Evolutionary conservation across 2,888 invertebrate species (phyloP).

Genomic region (Cyaniris semiargus): DNA sequence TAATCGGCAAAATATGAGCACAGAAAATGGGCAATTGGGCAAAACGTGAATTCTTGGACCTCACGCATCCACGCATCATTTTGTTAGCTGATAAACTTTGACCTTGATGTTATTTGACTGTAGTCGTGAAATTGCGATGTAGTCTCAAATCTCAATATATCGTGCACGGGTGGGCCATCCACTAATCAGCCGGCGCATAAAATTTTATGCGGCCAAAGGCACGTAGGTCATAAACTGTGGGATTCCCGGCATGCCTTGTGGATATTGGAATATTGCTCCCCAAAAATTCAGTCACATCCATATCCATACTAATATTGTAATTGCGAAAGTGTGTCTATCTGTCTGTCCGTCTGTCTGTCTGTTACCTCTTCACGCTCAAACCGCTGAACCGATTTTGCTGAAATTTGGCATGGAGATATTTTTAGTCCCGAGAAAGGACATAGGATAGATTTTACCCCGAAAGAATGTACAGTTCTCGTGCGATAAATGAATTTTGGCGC

Average conservation of each 20-base stretch:
- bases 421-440: too few species aligned
- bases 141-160: not conserved
- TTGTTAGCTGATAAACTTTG: not conserved
- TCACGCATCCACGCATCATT: not conserved
- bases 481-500: too few species aligned
- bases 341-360: too few species aligned
- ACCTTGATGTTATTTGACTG: not conserved
- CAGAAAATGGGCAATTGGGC: not conserved
- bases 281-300: not conserved
- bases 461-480: too few species aligned
- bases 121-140: not conserved
- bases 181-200: not conserved
- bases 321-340: too few species aligned
- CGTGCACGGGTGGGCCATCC: not conserved
- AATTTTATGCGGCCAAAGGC: slow-evolving; percentile 8
- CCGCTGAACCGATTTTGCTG: too few species aligned
- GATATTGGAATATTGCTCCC: not conserved
- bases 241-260: not conserved
- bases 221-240: not conserved
- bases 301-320: too few species aligned
- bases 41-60: not conserved
- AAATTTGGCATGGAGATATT: too few species aligned
- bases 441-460: too few species aligned
- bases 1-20: not conserved
- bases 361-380: too few species aligned